Conservation (phyloP, 2,797 vertebrate species). For the Etheostoma nigrum region DNA sequence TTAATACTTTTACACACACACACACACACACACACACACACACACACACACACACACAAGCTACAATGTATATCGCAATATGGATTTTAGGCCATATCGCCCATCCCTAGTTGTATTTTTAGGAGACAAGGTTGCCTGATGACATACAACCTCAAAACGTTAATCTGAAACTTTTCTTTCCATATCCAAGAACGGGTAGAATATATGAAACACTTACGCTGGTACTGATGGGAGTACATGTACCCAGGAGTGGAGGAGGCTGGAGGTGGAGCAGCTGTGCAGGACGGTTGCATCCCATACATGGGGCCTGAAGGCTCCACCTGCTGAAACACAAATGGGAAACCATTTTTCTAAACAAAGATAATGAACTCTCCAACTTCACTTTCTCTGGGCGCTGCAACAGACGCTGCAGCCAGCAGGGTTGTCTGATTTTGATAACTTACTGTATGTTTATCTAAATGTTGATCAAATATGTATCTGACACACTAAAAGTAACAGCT, state of each 20-base stretch:
- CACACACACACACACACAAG: too few relatives aligned
- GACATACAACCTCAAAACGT: not conserved
- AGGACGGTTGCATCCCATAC: slow-evolving; percentile 84
- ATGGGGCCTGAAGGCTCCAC: slow-evolving; percentile 85
- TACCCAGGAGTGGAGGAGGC: slow-evolving; percentile 78
- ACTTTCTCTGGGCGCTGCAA: too few relatives aligned
- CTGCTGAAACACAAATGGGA: slow-evolving; percentile 69
- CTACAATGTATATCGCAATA: too few relatives aligned
- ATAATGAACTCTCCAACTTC: not conserved
- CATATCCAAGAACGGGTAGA: too few relatives aligned
- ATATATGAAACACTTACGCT: slow-evolving; percentile 87
- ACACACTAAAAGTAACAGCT: too few relatives aligned
- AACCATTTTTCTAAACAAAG: not conserved
- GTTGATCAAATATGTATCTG: too few relatives aligned
- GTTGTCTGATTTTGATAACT: too few relatives aligned
- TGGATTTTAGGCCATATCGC: too few relatives aligned
- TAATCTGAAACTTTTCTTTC: not conserved
- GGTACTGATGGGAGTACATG: slow-evolving; percentile 88
- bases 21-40: too few relatives aligned
- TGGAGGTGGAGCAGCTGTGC: slow-evolving; percentile 63
- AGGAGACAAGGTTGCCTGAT: not conserved
- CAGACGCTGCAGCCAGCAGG: too few relatives aligned
- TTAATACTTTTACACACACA: too few relatives aligned
- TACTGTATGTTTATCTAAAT: too few relatives aligned
- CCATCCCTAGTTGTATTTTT: not conserved